These are phyloP conservation scores for Elanoides forficatus DNA, from an alignment of 2,113 vertebrate species.

Conservation along the genomic window DNA sequence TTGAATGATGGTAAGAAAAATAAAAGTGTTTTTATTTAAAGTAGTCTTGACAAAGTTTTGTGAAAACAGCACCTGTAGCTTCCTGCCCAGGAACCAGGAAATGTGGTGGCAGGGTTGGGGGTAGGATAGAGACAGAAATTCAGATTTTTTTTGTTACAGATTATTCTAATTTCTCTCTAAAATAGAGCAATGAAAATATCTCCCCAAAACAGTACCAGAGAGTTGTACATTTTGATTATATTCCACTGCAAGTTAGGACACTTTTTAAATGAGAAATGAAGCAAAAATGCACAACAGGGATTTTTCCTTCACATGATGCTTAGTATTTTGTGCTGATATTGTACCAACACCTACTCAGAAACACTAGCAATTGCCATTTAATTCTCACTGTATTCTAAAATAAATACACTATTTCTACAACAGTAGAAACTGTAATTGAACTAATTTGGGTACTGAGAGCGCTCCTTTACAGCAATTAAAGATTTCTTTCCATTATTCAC, in stretches of 20 bases:
- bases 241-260: background rate
- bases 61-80: constrained; percentile 25
- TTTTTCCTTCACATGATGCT: background rate
- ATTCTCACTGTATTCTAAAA: background rate
- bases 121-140: background rate
- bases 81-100: background rate
- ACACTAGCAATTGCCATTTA: background rate
- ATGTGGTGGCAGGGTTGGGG: background rate
- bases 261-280: background rate
- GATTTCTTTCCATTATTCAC: background rate
- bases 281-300: background rate
- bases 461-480: background rate
- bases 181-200: background rate
- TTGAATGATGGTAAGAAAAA: background rate
- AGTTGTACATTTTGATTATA: background rate
- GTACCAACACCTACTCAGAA: background rate
- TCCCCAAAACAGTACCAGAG: background rate
- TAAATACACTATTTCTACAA: background rate
- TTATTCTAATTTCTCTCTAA: background rate
- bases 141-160: background rate
- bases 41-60: background rate
- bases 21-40: background rate
- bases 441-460: background rate
- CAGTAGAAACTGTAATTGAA: background rate
- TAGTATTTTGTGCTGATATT: background rate